Evolutionary conservation across 2,113 vertebrate genomes (phyloP).

Genomic region (Forbesichthys papilliferus): DNA sequence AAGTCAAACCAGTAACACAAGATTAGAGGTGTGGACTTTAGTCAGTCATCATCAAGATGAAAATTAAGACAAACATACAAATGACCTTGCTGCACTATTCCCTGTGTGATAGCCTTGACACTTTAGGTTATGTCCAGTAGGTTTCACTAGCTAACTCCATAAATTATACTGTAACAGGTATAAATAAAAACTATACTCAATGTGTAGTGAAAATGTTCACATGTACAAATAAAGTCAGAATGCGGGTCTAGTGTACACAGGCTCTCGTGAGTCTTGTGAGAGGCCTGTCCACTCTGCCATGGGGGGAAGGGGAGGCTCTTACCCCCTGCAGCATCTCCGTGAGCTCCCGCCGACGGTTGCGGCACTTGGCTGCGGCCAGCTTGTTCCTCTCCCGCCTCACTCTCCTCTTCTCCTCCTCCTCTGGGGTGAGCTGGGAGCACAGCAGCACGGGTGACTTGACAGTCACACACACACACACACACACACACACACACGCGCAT

Average conservation of each 20-base stretch:
- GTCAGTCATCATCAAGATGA: conserved; percentile 27
- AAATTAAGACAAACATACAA: conserved; percentile 27
- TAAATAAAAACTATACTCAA: no score
- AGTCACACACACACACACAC: conserved; percentile 7
- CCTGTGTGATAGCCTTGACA: background rate
- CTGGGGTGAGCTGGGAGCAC: conserved; percentile 87
- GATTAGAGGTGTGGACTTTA: conserved; percentile 57
- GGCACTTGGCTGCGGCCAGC: conserved; percentile 95
- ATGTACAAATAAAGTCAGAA: background rate
- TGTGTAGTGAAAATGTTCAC: no score
- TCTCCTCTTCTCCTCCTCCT: conserved; percentile 96
- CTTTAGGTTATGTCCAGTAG: no score
- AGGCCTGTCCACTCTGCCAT: no score
- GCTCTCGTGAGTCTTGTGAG: no score
- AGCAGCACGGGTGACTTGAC: conserved; percentile 26
- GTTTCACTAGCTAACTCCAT: no score
- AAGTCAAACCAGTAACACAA: conserved; percentile 56
- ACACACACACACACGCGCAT: background rate
- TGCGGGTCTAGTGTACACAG: background rate
- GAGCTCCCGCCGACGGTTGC: conserved; percentile 94
- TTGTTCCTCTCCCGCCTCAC: conserved; percentile 98
- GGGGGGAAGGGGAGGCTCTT: conserved; percentile 52
- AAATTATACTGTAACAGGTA: no score
- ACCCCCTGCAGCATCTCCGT: conserved; percentile 98
- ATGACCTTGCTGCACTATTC: background rate